Evolutionary conservation across 2,797 vertebrate genomes (phyloP).

Genomic region (Taeniopygia guttata): DNA sequence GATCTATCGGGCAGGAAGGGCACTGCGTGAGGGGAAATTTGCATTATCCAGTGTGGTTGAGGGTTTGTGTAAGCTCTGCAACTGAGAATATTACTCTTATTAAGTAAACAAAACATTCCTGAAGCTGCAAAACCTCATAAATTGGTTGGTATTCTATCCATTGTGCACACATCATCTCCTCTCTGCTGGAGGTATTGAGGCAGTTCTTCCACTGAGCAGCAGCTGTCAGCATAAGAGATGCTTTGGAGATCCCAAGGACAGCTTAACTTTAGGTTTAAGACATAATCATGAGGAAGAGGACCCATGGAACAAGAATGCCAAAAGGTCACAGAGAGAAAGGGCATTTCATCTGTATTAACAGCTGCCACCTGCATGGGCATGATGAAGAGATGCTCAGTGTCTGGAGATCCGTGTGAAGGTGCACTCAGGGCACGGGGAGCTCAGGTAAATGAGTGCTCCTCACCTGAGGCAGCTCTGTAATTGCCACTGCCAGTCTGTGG

Average conservation of each 20-base stretch:
- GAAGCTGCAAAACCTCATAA: background rate
- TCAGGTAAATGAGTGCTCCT: background rate
- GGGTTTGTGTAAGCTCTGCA: background rate
- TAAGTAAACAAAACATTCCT: background rate
- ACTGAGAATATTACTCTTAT: background rate
- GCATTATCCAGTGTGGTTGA: slow-evolving; percentile 16
- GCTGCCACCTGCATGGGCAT: background rate
- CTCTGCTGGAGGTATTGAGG: background rate
- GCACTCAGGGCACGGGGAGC: fast-evolving
- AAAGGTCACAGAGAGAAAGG: background rate
- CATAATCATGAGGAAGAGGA: background rate
- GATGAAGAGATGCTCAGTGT: background rate
- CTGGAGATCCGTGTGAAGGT: background rate
- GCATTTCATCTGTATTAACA: background rate
- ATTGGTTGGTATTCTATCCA: background rate
- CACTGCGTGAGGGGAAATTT: slow-evolving; percentile 30
- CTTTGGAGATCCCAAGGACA: background rate
- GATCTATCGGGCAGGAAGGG: slow-evolving; percentile 1
- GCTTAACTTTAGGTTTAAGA: background rate
- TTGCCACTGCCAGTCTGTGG: background rate
- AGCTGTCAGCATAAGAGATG: background rate
- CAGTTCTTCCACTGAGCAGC: background rate
- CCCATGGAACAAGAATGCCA: background rate
- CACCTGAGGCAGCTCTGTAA: background rate
- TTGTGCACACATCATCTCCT: background rate